Conservation (phyloP, 2,113 vertebrate genomes). For the Chamaetylas fuelleborni region DNA sequence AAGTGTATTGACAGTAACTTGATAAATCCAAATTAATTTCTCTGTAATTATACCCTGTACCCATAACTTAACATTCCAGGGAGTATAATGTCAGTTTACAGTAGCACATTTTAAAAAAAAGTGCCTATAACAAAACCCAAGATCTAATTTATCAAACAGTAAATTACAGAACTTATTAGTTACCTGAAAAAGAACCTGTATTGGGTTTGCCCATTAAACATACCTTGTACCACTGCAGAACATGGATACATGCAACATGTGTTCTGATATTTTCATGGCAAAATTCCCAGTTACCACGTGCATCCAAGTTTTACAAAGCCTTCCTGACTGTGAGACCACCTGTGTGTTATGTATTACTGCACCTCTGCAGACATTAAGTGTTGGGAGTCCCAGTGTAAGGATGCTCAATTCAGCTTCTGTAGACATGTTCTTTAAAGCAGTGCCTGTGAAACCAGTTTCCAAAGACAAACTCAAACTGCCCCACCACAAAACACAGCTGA, state of each 20-base stretch:
- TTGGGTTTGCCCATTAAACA: not conserved
- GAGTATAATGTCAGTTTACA: not conserved
- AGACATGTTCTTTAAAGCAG: not conserved
- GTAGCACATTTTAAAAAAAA: not conserved
- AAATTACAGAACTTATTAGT: not conserved
- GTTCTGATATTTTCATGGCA: not conserved
- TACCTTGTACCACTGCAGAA: not conserved
- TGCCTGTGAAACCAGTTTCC: not conserved
- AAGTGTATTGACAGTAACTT: not conserved
- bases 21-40: not conserved
- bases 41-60: not conserved
- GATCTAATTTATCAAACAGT: not conserved
- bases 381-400: not conserved
- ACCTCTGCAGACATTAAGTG: not conserved
- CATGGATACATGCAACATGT: accelerated
- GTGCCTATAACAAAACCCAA: not conserved
- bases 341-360: not conserved
- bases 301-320: not conserved
- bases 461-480: not conserved
- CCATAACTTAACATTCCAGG: not conserved
- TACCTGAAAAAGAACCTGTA: not conserved
- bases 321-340: not conserved
- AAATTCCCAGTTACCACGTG: not conserved
- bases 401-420: not conserved
- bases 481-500: not conserved